These are phyloP conservation scores for Paraescarpia echinospica DNA, from an alignment of 1,140 invertebrate genomes.

Conservation along the genomic window DNA sequence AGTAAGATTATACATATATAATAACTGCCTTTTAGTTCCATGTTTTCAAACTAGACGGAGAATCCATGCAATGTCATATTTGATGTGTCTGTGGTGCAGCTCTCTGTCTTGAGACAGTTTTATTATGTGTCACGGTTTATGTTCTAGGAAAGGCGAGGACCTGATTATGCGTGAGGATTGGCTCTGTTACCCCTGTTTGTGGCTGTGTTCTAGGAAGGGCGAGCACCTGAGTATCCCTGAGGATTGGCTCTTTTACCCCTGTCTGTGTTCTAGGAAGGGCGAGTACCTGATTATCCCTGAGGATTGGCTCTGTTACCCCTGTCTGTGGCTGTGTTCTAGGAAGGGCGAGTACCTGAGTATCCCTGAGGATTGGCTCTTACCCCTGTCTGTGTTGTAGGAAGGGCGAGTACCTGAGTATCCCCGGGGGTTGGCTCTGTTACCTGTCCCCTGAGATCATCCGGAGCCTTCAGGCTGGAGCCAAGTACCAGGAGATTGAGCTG, in stretches of 20 bases:
- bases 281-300: slow-evolving; percentile 87
- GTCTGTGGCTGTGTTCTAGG: background rate
- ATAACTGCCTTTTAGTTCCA: no score
- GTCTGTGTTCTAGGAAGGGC: slow-evolving; percentile 61
- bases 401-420: slow-evolving; percentile 82
- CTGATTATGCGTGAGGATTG: slow-evolving; percentile 93
- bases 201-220: background rate
- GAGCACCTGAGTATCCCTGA: background rate
- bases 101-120: no score
- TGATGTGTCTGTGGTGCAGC: no score
- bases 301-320: slow-evolving; percentile 91
- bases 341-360: background rate
- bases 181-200: slow-evolving; percentile 77
- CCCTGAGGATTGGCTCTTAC: background rate
- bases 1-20: no score
- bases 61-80: no score
- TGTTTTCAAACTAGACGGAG: no score
- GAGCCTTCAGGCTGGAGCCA: slow-evolving; percentile 63
- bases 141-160: slow-evolving; percentile 67
- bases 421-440: slow-evolving; percentile 96
- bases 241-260: slow-evolving; percentile 51
- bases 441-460: slow-evolving; percentile 93
- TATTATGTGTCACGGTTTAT: slow-evolving; percentile 2
- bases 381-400: slow-evolving; percentile 64
- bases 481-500: slow-evolving; percentile 66